phyloP scores from a whole-genome alignment of 2,888 invertebrate genomes.

The Dicranocentrus wangi region DNA sequence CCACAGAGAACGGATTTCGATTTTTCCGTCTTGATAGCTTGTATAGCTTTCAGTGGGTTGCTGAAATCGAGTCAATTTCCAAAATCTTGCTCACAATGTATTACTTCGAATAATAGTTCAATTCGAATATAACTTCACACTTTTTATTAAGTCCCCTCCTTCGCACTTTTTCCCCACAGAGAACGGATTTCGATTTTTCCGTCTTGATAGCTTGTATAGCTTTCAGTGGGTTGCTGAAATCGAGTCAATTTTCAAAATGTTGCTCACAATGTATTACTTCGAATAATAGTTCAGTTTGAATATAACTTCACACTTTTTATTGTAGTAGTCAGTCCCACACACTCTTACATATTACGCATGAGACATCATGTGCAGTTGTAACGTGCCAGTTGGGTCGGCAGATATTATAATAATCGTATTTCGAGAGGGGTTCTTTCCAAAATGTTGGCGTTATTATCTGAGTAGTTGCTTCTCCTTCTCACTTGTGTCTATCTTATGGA shows the following conservation, averaged over 20 bases:
- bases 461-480: no score
- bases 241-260: slow-evolving; percentile 48
- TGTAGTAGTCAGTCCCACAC: slow-evolving; percentile 15
- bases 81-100: slow-evolving; percentile 7
- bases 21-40: slow-evolving; percentile 25
- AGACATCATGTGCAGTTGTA: background rate
- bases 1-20: slow-evolving; percentile 4
- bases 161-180: slow-evolving; percentile 2
- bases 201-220: slow-evolving; percentile 9
- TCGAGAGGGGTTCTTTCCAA: no score
- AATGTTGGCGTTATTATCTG: no score
- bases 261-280: slow-evolving; percentile 9
- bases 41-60: slow-evolving; percentile 13
- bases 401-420: no score
- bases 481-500: background rate
- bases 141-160: no score
- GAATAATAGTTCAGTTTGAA: slow-evolving; percentile 3
- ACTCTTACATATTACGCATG: background rate
- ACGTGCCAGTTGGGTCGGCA: no score
- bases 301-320: slow-evolving; percentile 19
- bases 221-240: slow-evolving; percentile 31
- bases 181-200: slow-evolving; percentile 41
- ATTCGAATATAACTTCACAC: slow-evolving; percentile 11
- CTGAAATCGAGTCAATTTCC: slow-evolving; percentile 51
- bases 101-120: slow-evolving; percentile 14